A percentile compares a stretch with the other conserved stretches of the same genome.
Evolutionary conservation across 35 echinoderm and acorn worm species (phyloP).

Genomic region (Chiridota heheva): DNA sequence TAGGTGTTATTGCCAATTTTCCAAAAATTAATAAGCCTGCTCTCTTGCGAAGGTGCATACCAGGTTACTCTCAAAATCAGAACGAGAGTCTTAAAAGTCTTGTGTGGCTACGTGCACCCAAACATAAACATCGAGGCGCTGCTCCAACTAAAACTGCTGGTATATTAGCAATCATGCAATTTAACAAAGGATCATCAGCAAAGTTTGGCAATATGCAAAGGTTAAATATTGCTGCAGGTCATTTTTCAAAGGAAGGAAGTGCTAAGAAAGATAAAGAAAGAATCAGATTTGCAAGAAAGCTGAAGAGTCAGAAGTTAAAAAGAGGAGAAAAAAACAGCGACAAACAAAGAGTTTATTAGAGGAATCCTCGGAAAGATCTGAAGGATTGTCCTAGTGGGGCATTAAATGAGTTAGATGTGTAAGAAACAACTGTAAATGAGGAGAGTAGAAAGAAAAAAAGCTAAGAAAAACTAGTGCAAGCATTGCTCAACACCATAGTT

Average conservation of each 20-base stretch:
- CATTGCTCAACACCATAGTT: no score
- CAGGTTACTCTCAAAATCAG: constrained; percentile 28
- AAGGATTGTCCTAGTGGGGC: constrained; percentile 19
- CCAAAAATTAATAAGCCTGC: constrained; percentile 10
- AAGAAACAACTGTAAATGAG: no score
- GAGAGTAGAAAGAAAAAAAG: no score
- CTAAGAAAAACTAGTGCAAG: no score
- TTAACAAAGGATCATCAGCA: constrained; percentile 18
- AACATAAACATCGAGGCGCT: not conserved
- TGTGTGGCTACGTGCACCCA: constrained; percentile 25
- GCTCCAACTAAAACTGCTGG: not conserved
- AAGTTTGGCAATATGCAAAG: constrained; percentile 17
- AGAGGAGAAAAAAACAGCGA: constrained; percentile 1
- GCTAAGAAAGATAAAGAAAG: constrained; percentile 26
- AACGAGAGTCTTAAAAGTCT: constrained; percentile 26
- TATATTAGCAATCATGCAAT: constrained; percentile 9
- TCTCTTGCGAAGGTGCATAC: constrained; percentile 14
- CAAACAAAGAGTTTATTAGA: constrained; percentile 9
- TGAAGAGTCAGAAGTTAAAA: not conserved
- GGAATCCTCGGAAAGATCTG: not conserved
- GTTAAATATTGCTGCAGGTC: not conserved
- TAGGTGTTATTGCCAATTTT: constrained; percentile 1
- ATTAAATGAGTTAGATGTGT: constrained; percentile 23
- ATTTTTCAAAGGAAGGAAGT: not conserved
- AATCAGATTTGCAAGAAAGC: constrained; percentile 2